phyloP scores from a whole-genome alignment of 1,140 invertebrate genomes.

The Dryas iulia region DNA sequence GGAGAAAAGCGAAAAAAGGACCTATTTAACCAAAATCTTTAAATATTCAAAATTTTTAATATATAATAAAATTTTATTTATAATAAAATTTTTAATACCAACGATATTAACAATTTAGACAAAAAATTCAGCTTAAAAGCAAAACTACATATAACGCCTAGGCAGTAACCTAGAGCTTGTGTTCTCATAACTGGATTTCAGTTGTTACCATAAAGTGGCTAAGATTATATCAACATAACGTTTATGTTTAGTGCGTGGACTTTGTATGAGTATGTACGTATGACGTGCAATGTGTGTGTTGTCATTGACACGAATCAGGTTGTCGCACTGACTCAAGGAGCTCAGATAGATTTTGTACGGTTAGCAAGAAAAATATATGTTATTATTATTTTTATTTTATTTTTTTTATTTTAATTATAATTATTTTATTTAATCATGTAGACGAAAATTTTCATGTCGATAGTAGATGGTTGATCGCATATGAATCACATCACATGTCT shows the following conservation, averaged over 20 bases:
- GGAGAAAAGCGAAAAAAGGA: too few species aligned
- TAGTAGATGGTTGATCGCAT: too few species aligned
- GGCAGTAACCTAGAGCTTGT: not conserved
- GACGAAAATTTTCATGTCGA: too few species aligned
- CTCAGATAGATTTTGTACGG: slow-evolving; percentile 22
- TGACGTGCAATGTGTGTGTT: slow-evolving; percentile 15
- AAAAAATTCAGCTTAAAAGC: not conserved
- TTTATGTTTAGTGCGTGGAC: slow-evolving; percentile 7
- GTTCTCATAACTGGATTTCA: not conserved
- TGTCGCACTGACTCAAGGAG: slow-evolving; percentile 33
- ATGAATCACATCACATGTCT: too few species aligned
- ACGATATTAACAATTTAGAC: not conserved
- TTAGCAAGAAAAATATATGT: slow-evolving; percentile 10
- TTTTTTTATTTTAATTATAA: not conserved
- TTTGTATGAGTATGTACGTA: not conserved
- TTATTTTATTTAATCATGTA: too few species aligned
- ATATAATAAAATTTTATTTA: too few species aligned
- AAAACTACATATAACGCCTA: not conserved
- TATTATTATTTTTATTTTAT: not conserved
- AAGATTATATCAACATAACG: slow-evolving; percentile 27
- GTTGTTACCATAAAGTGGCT: slow-evolving; percentile 14
- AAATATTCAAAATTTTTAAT: too few species aligned
- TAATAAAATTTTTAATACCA: not conserved
- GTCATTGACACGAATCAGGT: slow-evolving; percentile 36
- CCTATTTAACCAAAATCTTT: too few species aligned